phyloP scores from a whole-genome alignment of 2,888 invertebrate genomes.

The Chloroclystis v-ata region DNA sequence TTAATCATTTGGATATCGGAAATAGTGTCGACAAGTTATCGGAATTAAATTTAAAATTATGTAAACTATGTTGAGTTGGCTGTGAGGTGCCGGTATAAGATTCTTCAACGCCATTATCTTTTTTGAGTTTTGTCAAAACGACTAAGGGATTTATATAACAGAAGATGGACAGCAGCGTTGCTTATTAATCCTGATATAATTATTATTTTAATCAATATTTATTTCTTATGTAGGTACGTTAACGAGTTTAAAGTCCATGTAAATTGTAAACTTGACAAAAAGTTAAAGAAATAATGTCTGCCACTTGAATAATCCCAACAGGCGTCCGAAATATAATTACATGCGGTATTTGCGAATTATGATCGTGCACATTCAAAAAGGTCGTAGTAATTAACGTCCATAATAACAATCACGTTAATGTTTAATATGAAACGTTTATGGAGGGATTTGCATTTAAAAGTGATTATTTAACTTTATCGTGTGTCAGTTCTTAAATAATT shows the following conservation, averaged over 20 bases:
- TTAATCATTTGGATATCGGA: constrained; percentile 15
- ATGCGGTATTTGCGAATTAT: constrained; percentile 55
- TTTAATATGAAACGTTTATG: constrained; percentile 51
- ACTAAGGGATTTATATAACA: no score
- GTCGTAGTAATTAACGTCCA: constrained; percentile 66
- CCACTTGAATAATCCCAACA: constrained; percentile 42
- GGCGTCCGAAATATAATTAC: constrained; percentile 56
- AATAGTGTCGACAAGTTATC: no score
- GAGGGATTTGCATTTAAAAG: constrained; percentile 51
- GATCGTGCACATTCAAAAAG: constrained; percentile 50
- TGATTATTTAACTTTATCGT: constrained; percentile 47
- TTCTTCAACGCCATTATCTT: no score
- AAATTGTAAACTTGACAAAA: not conserved
- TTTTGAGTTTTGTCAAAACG: no score
- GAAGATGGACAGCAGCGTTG: no score
- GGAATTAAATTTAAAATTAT: no score
- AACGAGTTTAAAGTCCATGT: not conserved
- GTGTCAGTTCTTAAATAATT: constrained; percentile 46
- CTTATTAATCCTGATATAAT: no score
- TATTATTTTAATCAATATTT: no score
- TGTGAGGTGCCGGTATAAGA: no score
- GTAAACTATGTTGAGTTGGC: no score
- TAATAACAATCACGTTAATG: constrained; percentile 59
- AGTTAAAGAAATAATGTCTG: constrained; percentile 13
- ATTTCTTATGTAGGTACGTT: no score